A percentile compares a stretch with the other conserved stretches of the same genome.
phyloP scores from a whole-genome alignment of 2,797 vertebrate genomes.

The Melanotaenia boesemani region DNA sequence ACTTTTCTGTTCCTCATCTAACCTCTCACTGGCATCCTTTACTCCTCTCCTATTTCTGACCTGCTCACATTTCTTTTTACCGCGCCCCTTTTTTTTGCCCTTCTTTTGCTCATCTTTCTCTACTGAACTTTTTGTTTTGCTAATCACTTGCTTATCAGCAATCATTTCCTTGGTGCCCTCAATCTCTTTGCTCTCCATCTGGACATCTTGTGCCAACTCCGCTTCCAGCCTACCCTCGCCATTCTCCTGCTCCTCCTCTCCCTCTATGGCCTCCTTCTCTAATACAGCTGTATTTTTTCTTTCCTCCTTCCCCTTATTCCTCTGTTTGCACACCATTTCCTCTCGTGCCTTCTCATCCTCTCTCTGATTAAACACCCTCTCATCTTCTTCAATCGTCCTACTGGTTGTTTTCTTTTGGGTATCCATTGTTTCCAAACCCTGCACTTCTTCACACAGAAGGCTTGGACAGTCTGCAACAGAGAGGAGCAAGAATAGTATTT shows the following conservation, averaged over 20 bases:
- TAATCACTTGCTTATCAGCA: constrained; percentile 30
- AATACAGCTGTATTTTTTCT: constrained; percentile 44
- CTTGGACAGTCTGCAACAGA: constrained; percentile 76
- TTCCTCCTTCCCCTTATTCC: constrained; percentile 31
- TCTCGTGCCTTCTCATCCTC: constrained; percentile 35
- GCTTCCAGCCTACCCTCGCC: constrained; percentile 42
- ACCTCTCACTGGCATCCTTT: constrained; percentile 26
- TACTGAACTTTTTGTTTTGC: constrained; percentile 34
- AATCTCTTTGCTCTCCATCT: constrained; percentile 32
- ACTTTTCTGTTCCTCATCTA: constrained; percentile 34
- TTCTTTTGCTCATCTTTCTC: constrained; percentile 59
- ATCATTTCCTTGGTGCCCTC: constrained; percentile 29
- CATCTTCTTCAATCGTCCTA: constrained; percentile 32
- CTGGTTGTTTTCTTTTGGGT: constrained; percentile 31
- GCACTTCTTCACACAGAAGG: constrained; percentile 82
- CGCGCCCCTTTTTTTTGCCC: constrained; percentile 53
- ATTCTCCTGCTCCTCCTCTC: constrained; percentile 59
- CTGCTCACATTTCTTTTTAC: constrained; percentile 58
- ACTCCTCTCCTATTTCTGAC: constrained; percentile 47
- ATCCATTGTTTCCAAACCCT: constrained; percentile 61
- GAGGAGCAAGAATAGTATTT: constrained; percentile 15
- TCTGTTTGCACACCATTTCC: constrained; percentile 21
- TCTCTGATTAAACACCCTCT: constrained; percentile 44
- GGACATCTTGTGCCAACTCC: constrained; percentile 53
- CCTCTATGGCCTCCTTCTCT: constrained; percentile 57